phyloP scores from a whole-genome alignment of 2,888 invertebrate genomes.

The Spisula subtruncata region DNA sequence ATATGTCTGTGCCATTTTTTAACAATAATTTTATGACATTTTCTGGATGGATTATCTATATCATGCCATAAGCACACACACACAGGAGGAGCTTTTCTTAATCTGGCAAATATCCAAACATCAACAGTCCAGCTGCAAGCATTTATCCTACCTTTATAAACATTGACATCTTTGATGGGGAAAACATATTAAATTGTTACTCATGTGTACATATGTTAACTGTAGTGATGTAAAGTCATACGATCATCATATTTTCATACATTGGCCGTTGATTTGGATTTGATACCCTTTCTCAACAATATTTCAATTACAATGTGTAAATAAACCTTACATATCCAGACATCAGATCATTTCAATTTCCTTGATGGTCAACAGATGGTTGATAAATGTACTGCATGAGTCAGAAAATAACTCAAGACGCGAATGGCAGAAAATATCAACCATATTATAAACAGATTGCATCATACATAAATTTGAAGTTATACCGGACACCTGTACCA shows the following conservation, averaged over 20 bases:
- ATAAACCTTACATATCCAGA: not conserved
- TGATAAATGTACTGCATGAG: not conserved
- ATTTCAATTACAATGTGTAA: not conserved
- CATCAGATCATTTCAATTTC: not conserved
- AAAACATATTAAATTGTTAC: not conserved
- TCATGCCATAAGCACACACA: too few relatives aligned
- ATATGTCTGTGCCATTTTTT: too few relatives aligned
- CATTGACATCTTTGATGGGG: not conserved
- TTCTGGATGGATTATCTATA: too few relatives aligned
- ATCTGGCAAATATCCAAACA: constrained; percentile 5
- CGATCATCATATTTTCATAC: not conserved
- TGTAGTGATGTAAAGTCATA: not conserved
- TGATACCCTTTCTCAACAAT: too few relatives aligned
- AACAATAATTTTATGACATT: too few relatives aligned
- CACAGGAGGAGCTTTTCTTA: not conserved
- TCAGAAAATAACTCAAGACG: not conserved
- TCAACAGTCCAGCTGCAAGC: not conserved
- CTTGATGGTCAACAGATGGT: not conserved
- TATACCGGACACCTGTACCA: not conserved
- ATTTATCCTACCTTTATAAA: not conserved
- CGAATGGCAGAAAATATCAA: not conserved
- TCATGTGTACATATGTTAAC: not conserved
- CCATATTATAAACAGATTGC: not conserved
- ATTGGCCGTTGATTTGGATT: too few relatives aligned
- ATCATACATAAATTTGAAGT: not conserved